Percentiles rank a stretch among this genome's conserved stretches.
These are phyloP conservation scores for Tricholauxania praeusta DNA, from an alignment of 2,888 invertebrate species.

Conservation along the genomic window DNA sequence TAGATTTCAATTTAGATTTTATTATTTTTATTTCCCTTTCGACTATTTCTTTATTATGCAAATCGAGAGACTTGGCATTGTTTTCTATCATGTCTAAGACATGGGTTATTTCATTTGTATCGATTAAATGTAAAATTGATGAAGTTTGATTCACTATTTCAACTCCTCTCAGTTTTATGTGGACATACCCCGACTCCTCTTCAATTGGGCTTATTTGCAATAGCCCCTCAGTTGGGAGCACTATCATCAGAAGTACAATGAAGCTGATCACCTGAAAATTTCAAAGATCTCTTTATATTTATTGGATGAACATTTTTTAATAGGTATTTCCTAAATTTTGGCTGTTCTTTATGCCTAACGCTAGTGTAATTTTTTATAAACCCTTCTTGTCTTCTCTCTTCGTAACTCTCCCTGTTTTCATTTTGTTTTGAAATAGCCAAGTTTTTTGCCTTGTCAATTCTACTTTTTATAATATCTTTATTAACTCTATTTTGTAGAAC, in stretches of 20 bases:
- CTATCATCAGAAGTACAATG: no score
- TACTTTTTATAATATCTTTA: background rate
- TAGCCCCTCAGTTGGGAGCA: no score
- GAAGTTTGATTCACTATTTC: constrained; percentile 24
- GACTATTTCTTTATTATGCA: constrained; percentile 21
- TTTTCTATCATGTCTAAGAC: constrained; percentile 25
- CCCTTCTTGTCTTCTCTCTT: background rate
- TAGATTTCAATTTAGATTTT: constrained; percentile 31
- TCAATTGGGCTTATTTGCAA: background rate
- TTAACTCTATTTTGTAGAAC: background rate
- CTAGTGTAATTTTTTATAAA: constrained; percentile 4
- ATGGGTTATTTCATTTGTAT: constrained; percentile 21
- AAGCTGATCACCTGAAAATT: constrained; percentile 3
- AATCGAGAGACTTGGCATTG: constrained; percentile 13
- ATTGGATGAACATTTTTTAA: background rate
- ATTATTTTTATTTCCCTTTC: constrained; percentile 31
- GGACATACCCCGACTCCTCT: background rate
- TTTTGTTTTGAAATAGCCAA: background rate
- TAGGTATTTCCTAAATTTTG: no score
- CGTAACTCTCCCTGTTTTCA: background rate
- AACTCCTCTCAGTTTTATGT: constrained; percentile 9
- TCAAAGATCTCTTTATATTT: constrained; percentile 1
- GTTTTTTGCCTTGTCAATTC: constrained; percentile 3
- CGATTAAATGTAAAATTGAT: constrained; percentile 24
- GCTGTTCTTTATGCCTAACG: background rate